These are phyloP conservation scores for Actenoides hombroni DNA, from an alignment of 2,113 vertebrate species.

Conservation along the genomic window DNA sequence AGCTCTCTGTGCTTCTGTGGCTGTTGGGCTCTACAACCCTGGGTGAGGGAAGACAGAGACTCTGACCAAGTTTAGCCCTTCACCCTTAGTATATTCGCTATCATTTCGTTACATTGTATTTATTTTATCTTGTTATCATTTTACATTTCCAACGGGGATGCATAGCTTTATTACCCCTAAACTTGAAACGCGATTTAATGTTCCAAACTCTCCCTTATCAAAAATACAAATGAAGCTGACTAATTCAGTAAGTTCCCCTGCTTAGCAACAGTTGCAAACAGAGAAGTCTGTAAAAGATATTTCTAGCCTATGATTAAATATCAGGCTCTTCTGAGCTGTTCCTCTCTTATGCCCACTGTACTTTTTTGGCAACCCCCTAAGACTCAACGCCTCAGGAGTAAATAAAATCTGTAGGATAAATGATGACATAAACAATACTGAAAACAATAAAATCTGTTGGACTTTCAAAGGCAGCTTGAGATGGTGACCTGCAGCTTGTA, in stretches of 20 bases:
- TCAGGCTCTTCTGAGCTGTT: slow-evolving; percentile 27
- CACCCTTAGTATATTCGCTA: not conserved
- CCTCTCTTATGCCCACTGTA: not conserved
- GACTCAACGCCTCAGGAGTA: not conserved
- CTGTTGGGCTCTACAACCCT: not conserved
- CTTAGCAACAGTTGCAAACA: slow-evolving; percentile 22
- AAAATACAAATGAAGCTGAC: slow-evolving; percentile 19
- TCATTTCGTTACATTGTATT: not conserved
- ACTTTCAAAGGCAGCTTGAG: not conserved
- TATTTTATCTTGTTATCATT: not conserved
- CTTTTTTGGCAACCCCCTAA: not conserved
- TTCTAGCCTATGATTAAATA: slow-evolving; percentile 34
- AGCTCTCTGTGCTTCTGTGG: not conserved
- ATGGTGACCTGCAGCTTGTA: not conserved
- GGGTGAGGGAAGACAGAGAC: not conserved
- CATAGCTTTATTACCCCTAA: not conserved
- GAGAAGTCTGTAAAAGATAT: slow-evolving; percentile 24
- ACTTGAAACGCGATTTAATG: not conserved
- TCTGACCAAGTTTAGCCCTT: not conserved
- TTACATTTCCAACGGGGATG: not conserved
- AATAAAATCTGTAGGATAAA: not conserved
- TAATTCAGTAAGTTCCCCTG: slow-evolving; percentile 1
- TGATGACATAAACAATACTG: not conserved
- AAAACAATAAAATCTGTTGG: not conserved
- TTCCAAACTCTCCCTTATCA: not conserved